Conservation (phyloP, 2,113 vertebrate genomes). For the Loxodonta africana region DNA sequence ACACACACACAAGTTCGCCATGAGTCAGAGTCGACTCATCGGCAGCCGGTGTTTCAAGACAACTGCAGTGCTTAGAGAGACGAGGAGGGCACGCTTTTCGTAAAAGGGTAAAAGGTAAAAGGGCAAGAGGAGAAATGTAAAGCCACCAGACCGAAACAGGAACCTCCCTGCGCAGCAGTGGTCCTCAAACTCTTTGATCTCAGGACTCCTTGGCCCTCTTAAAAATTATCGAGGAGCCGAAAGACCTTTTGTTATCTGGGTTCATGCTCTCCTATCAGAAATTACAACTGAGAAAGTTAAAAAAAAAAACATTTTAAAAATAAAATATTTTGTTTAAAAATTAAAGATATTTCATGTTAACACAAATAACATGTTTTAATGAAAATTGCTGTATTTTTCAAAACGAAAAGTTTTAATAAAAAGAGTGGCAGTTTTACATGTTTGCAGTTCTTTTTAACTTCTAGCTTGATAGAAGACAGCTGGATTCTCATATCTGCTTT, state of each 20-base stretch:
- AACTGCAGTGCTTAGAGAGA: neutral
- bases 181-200: neutral
- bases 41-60: neutral
- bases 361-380: neutral
- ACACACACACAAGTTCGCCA: neutral
- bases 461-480: neutral
- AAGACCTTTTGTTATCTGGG: neutral
- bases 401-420: neutral
- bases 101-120: neutral
- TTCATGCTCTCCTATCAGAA: neutral
- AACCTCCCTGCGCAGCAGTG: no score
- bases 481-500: neutral
- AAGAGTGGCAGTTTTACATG: neutral
- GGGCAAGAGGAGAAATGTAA: neutral
- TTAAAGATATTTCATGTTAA: neutral
- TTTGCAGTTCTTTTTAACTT: neutral
- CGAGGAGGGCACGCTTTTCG: neutral
- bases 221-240: neutral
- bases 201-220: neutral
- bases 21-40: neutral
- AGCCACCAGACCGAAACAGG: neutral
- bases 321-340: neutral
- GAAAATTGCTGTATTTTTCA: conserved; percentile 2
- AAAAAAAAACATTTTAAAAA: neutral
- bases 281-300: neutral